Evolutionary conservation across 2,888 invertebrate genomes (phyloP).

Genomic region (Calliphora vomitoria): DNA sequence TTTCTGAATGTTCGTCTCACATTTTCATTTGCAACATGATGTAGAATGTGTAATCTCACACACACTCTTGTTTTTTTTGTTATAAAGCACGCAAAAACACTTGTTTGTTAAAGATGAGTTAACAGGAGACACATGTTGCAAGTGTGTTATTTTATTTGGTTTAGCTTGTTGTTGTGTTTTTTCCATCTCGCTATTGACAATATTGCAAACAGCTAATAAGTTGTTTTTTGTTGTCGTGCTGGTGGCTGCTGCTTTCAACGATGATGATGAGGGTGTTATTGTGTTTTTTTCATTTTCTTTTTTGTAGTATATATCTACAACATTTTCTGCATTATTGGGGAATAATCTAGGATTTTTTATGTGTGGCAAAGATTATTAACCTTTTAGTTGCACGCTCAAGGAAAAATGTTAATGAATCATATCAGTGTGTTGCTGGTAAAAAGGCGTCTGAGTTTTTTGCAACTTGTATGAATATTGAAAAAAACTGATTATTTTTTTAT

Average conservation of each 20-base stretch:
- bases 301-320: background rate
- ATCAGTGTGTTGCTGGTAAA: background rate
- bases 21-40: constrained; percentile 18
- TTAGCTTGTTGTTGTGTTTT: background rate
- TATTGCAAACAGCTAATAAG: constrained; percentile 10
- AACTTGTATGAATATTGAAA: too few species aligned
- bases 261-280: constrained; percentile 14
- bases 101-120: constrained; percentile 52
- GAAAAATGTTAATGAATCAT: background rate
- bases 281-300: background rate
- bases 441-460: too few species aligned
- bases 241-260: background rate
- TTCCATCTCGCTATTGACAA: constrained; percentile 10
- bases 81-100: constrained; percentile 29
- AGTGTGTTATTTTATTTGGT: constrained; percentile 1
- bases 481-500: too few species aligned
- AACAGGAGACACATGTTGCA: constrained; percentile 61
- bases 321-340: constrained; percentile 14
- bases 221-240: constrained; percentile 11
- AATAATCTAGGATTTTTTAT: background rate
- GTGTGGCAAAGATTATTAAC: constrained; percentile 41
- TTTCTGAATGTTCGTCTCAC: background rate
- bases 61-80: too few species aligned
- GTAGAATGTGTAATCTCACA: background rate
- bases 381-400: background rate